Evolutionary conservation across 2,888 invertebrate species (phyloP).

Genomic region (Chrysolina americana): DNA sequence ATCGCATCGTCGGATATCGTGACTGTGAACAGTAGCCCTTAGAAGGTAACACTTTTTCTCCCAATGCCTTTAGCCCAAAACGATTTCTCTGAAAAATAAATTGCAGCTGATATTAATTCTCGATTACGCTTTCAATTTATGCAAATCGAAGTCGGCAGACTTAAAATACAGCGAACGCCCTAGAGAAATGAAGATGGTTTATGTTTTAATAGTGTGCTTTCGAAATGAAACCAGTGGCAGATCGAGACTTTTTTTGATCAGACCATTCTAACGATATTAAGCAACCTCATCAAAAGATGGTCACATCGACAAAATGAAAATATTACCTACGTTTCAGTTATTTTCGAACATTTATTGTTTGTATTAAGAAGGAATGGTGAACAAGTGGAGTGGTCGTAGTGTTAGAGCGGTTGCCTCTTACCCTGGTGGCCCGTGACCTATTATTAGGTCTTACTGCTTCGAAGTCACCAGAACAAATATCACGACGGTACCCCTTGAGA

Average conservation of each 20-base stretch:
- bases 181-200: constrained; percentile 10
- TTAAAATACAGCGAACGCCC: neutral
- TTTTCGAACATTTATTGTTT: no score
- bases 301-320: no score
- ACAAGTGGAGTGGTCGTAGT: no score
- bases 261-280: neutral
- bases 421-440: no score
- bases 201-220: neutral
- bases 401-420: no score
- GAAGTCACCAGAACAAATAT: no score
- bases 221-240: neutral
- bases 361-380: no score
- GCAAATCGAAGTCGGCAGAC: neutral
- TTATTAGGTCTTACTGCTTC: no score
- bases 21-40: no score
- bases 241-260: neutral
- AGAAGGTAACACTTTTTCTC: neutral
- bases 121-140: constrained; percentile 1
- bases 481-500: no score
- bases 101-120: constrained; percentile 3
- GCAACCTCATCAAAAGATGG: neutral
- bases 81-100: neutral
- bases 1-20: no score
- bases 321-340: no score
- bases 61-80: neutral